Evolutionary conservation across 2,113 vertebrate genomes (phyloP), one percentile per base, ranked within the genome.

Genomic region (Okapia johnstoni): DNA sequence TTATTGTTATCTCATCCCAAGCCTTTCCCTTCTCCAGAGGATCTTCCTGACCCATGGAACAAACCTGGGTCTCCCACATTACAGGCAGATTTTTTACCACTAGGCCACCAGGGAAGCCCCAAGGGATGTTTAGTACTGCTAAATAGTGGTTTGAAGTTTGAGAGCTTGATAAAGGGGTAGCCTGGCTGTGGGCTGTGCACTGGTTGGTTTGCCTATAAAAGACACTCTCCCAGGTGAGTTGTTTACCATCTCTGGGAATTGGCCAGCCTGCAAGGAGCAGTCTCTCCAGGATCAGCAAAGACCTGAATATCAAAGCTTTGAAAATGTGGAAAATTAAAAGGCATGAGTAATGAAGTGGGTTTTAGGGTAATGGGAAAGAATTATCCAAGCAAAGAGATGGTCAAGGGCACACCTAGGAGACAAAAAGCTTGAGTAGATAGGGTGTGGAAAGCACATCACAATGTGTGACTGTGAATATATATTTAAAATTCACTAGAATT

Each of bases 401-500:
- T 21, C 66, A 86, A 87, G 19, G 40, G 12, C 23, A 25, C 14
- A 48, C 9, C 25, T 54, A 54, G 36, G 17, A 85, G 70, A 76
- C 28, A 17, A 33, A 77, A 88, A 60, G 8, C n/a, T 81, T 86
- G 23, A 84, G 25, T 3, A 52, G 63, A 61, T 16, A n/a, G 26
- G 1, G 4, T 30, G 2, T 21, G 3, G 91, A n/a, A 5, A 61
- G 21, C 3, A 28, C 2, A 17, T 23, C 1, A 46, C 16, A 5
- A 4, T 5, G 13, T 36, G 10, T 19, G 2, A 40, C 6, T 40
- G 7, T 5, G n/a, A 85, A 33, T n/a, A 8, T 14, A 19, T 5
- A 19, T 21, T 50, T 52, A 12, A 43, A 17, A 9, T 80, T 95
- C n/a, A 83, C 14, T 55, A 26, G 25, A 84, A 88, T 16, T 70